These are phyloP conservation scores for Caradrina kadenii DNA, from an alignment of 2,888 invertebrate species.

Conservation along the genomic window DNA sequence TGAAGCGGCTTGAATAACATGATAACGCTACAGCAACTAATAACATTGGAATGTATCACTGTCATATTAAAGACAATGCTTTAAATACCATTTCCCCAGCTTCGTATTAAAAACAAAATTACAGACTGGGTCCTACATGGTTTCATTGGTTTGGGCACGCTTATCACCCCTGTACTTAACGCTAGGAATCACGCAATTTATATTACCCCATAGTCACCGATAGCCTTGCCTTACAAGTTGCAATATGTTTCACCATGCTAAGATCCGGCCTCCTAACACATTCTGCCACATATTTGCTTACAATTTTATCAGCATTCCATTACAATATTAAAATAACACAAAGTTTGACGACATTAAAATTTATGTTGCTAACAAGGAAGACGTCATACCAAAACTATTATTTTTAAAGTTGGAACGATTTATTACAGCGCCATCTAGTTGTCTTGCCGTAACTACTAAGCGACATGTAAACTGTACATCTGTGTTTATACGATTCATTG, in stretches of 20 bases:
- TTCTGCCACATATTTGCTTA: not conserved
- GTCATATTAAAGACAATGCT: too few species aligned
- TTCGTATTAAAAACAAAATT: conserved; percentile 4
- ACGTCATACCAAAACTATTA: conserved; percentile 5
- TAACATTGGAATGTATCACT: not conserved
- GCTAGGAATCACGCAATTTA: conserved; percentile 39
- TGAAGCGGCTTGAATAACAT: not conserved
- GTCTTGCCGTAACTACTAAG: conserved; percentile 35
- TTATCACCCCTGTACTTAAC: conserved; percentile 34
- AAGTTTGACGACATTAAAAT: not conserved
- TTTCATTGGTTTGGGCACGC: conserved; percentile 20
- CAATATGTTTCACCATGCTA: conserved; percentile 5
- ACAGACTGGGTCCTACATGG: not conserved
- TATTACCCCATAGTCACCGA: conserved; percentile 7
- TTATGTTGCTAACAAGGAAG: conserved; percentile 1
- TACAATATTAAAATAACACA: not conserved
- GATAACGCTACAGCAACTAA: not conserved
- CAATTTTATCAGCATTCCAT: not conserved
- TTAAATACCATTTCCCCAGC: too few species aligned
- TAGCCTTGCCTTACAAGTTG: conserved; percentile 12
- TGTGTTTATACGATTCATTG: conserved; percentile 56
- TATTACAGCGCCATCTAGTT: conserved; percentile 76
- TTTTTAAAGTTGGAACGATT: conserved; percentile 19
- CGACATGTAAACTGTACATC: conserved; percentile 33
- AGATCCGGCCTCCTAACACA: conserved; percentile 19